Evolutionary conservation across 2,888 invertebrate genomes (phyloP).

Genomic region (Cyaniris semiargus): DNA sequence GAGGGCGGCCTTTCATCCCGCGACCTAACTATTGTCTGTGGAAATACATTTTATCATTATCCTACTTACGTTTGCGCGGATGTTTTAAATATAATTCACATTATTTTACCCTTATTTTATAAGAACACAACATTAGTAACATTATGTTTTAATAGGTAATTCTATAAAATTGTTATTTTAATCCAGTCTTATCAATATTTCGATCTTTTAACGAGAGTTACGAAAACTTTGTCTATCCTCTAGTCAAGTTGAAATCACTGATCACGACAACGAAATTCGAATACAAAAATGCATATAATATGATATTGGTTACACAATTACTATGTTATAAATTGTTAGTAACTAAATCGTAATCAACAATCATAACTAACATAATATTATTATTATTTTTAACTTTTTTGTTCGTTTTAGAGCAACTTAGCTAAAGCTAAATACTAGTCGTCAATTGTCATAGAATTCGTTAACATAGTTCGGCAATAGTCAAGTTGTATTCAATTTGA

Average conservation of each 20-base stretch:
- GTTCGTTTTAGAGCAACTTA: too few species aligned
- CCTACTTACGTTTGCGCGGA: neutral
- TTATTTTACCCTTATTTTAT: neutral
- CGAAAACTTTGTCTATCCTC: too few species aligned
- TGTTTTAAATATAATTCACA: neutral
- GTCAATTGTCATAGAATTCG: neutral
- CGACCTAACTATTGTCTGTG: constrained; percentile 2
- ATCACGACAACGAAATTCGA: too few species aligned
- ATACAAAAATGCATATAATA: too few species aligned
- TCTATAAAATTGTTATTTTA: too few species aligned
- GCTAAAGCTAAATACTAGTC: neutral
- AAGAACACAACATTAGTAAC: neutral
- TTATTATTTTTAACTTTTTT: too few species aligned
- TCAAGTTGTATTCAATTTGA: constrained; percentile 2
- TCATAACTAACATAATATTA: too few species aligned
- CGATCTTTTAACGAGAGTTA: neutral
- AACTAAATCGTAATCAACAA: too few species aligned
- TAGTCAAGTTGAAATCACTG: too few species aligned
- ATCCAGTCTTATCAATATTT: neutral
- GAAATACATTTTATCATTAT: constrained; percentile 4
- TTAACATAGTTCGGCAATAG: neutral
- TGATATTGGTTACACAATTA: too few species aligned
- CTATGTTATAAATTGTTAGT: too few species aligned
- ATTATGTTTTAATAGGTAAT: too few species aligned
- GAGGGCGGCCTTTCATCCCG: constrained; percentile 24